A percentile compares a stretch with the other conserved stretches of the same genome.
Conservation (phyloP, 1,140 invertebrate genomes). For the Harlomillsia oculata region DNA sequence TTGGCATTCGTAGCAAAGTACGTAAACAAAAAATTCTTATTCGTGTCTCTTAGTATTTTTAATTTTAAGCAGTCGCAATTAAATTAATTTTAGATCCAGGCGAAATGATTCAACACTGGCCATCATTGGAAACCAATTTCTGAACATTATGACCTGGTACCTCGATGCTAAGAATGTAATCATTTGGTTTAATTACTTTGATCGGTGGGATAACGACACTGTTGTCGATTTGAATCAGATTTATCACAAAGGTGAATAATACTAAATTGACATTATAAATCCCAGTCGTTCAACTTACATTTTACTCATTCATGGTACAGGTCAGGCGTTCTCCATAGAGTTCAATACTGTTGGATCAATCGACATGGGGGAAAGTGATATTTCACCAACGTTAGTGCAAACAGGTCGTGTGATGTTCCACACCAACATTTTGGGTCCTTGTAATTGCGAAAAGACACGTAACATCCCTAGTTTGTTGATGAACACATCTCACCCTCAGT, state of each 20-base stretch:
- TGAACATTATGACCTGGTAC: background rate
- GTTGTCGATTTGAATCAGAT: constrained; percentile 2
- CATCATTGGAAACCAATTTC: constrained; percentile 14
- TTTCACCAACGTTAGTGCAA: too few species aligned
- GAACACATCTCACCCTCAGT: too few species aligned
- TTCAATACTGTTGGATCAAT: too few species aligned
- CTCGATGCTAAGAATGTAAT: constrained; percentile 10
- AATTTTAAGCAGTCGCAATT: background rate
- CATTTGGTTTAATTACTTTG: constrained; percentile 20
- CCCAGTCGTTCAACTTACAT: too few species aligned
- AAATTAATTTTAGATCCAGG: background rate
- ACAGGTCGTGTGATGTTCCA: too few species aligned
- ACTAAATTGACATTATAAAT: background rate
- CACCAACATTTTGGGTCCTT: too few species aligned
- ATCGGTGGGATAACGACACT: constrained; percentile 12
- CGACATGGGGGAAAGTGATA: too few species aligned
- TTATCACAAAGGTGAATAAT: background rate
- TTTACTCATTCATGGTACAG: too few species aligned
- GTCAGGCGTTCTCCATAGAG: too few species aligned
- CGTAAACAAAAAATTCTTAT: background rate
- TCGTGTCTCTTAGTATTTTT: background rate
- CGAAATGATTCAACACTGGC: constrained; percentile 5
- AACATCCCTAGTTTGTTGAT: too few species aligned
- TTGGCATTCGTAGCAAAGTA: constrained; percentile 5
- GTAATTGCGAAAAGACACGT: too few species aligned